A percentile compares a stretch with the other conserved stretches of the same genome.
Conservation (phyloP, 2,797 vertebrate genomes). For the Clarias platycephalus region DNA sequence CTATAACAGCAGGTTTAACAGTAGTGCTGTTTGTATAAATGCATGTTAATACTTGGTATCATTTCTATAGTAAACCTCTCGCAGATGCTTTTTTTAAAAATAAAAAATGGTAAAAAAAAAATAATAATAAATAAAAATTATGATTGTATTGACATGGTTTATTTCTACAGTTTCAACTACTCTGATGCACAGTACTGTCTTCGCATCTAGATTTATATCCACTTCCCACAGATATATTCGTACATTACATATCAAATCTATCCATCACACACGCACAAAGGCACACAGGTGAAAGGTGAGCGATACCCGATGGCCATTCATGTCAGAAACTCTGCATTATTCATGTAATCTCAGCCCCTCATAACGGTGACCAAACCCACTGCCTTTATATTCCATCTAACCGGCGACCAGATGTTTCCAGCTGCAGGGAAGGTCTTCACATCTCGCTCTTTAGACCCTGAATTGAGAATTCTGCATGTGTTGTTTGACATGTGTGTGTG, state of each 20-base stretch:
- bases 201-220: not conserved
- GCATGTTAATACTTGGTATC: too few relatives aligned
- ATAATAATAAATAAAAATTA: not conserved
- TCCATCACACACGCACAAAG: conserved; percentile 10
- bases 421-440: conserved; percentile 39
- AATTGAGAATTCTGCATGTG: not conserved
- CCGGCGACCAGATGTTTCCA: conserved; percentile 42
- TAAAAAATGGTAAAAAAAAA: too few relatives aligned
- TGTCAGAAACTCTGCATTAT: conserved; percentile 70
- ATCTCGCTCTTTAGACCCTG: conserved; percentile 18
- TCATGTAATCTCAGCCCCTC: conserved; percentile 76
- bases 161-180: not conserved
- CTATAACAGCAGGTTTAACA: not conserved
- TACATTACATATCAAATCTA: conserved; percentile 4
- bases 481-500: conserved; percentile 25
- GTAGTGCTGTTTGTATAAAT: not conserved
- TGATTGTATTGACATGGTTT: not conserved
- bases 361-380: conserved; percentile 61
- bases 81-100: too few relatives aligned
- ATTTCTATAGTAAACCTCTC: not conserved
- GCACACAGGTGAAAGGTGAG: conserved; percentile 45
- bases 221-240: conserved; percentile 4
- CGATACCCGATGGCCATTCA: conserved; percentile 61
- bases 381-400: conserved; percentile 70
- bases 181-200: not conserved